These are phyloP conservation scores for Megalops cyprinoides DNA, from an alignment of 2,797 vertebrate genomes.

Conservation along the genomic window DNA sequence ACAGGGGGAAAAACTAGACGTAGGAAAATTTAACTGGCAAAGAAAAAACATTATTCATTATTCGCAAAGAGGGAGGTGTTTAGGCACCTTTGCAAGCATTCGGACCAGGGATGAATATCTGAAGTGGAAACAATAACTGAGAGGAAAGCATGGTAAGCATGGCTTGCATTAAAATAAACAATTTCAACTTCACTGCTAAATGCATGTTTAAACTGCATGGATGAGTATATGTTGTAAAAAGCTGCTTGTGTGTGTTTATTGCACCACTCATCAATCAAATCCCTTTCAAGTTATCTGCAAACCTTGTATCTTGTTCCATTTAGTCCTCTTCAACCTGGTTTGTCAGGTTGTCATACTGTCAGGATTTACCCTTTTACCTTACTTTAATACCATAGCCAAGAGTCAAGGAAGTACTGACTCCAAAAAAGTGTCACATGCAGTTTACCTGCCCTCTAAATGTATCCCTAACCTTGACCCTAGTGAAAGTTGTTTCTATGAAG, in stretches of 20 bases:
- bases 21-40: slow-evolving; percentile 49
- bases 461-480: background rate
- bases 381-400: too few species aligned
- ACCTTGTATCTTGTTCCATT: background rate
- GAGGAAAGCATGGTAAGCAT: slow-evolving; percentile 41
- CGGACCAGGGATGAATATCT: slow-evolving; percentile 43
- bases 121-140: slow-evolving; percentile 48
- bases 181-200: slow-evolving; percentile 25
- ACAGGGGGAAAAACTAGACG: slow-evolving; percentile 31
- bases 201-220: background rate
- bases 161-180: slow-evolving; percentile 54
- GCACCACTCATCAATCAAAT: too few species aligned
- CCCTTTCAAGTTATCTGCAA: background rate
- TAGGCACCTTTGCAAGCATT: slow-evolving; percentile 43
- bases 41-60: slow-evolving; percentile 47
- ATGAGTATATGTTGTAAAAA: background rate
- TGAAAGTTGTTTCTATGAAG: background rate
- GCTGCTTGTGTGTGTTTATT: background rate
- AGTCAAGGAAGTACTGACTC: too few species aligned
- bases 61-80: slow-evolving; percentile 34
- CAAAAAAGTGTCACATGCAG: background rate
- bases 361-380: too few species aligned
- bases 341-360: too few species aligned
- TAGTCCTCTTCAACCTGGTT: background rate
- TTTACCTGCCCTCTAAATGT: background rate